phyloP scores from a whole-genome alignment of 2,888 invertebrate species.

The Machimus rusticus region DNA sequence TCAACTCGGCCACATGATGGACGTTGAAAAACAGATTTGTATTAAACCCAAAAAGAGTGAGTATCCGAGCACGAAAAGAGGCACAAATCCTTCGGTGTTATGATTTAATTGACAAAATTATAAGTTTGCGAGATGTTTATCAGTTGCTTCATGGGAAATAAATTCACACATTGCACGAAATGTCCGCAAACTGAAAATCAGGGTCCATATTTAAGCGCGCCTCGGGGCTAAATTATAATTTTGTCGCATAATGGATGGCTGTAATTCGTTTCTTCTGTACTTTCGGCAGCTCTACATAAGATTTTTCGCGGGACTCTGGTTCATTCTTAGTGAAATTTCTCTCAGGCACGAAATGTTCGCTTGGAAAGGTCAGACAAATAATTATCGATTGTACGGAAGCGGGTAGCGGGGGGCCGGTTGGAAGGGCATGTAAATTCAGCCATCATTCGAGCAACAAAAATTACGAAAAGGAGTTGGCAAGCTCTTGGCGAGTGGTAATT shows the following conservation, averaged over 20 bases:
- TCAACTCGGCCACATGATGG: conserved; percentile 53
- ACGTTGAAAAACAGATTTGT: conserved; percentile 44
- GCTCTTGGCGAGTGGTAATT: conserved; percentile 1
- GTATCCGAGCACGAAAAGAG: neutral
- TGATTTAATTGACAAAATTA: conserved; percentile 37
- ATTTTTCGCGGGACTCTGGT: neutral
- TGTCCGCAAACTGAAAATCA: neutral
- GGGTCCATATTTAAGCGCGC: conserved; percentile 3
- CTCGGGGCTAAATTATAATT: conserved; percentile 28
- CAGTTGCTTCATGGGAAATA: neutral
- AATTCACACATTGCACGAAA: conserved; percentile 34
- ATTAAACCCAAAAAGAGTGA: conserved; percentile 43
- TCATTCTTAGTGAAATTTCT: conserved; percentile 1
- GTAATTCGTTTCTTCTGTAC: conserved; percentile 2
- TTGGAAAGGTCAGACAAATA: conserved; percentile 30
- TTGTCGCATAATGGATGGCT: conserved; percentile 28
- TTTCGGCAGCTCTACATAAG: neutral
- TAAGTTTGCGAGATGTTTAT: conserved; percentile 15
- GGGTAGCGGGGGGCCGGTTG: neutral
- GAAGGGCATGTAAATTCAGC: conserved; percentile 13
- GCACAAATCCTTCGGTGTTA: neutral
- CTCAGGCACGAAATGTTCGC: neutral
- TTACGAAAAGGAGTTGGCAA: neutral
- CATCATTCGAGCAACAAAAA: neutral
- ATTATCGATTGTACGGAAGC: conserved; percentile 4